phyloP scores from a whole-genome alignment of 2,797 vertebrate genomes.

The Euthynnus affinis region DNA sequence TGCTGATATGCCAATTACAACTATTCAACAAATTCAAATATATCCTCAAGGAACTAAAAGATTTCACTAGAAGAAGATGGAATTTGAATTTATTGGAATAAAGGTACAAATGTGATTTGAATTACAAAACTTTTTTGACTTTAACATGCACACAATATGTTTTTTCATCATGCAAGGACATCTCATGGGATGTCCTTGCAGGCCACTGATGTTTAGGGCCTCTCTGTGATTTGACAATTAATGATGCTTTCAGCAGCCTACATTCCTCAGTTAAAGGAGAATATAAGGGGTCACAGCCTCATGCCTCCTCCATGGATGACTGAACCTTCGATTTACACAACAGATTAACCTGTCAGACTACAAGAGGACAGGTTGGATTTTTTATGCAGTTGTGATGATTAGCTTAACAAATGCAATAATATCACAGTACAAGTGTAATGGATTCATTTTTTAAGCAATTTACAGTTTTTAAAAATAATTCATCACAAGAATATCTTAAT shows the following conservation, averaged over 20 bases:
- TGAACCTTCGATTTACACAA: slow-evolving; percentile 55
- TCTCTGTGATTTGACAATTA: slow-evolving; percentile 53
- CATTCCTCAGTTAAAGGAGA: slow-evolving; percentile 71
- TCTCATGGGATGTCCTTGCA: slow-evolving; percentile 16
- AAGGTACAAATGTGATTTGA: background rate
- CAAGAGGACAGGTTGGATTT: slow-evolving; percentile 4
- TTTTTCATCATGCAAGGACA: background rate
- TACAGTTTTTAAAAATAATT: background rate
- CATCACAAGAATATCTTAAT: background rate
- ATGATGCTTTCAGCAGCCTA: slow-evolving; percentile 64
- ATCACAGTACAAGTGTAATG: background rate
- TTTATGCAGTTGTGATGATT: slow-evolving; percentile 9
- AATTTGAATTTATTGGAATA: background rate
- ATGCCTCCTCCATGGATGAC: slow-evolving; percentile 62
- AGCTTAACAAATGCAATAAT: background rate
- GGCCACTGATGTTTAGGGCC: slow-evolving; percentile 39
- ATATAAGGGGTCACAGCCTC: slow-evolving; percentile 72
- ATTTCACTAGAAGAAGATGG: background rate
- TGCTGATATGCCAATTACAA: background rate
- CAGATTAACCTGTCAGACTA: slow-evolving; percentile 31
- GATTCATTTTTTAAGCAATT: background rate
- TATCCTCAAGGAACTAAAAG: background rate
- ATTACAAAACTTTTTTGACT: background rate
- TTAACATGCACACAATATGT: background rate
- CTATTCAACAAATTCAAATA: background rate